Conservation (phyloP, 2,797 vertebrate species). For the Hoplostethus atlanticus region DNA sequence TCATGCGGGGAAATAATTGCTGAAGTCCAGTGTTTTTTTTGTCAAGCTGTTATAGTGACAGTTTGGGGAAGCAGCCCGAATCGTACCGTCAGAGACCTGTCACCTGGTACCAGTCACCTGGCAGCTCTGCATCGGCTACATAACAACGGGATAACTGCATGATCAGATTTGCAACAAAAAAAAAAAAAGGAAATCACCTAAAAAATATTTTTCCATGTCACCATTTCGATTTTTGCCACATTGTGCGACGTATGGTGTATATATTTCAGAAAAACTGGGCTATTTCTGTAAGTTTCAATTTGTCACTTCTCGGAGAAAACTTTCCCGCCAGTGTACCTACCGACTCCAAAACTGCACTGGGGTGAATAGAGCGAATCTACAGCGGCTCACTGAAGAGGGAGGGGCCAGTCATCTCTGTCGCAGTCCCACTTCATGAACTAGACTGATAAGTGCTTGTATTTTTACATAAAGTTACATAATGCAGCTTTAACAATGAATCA, state of each 20-base stretch:
- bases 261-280: no score
- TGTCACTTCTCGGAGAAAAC: no score
- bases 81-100: background rate
- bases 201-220: background rate
- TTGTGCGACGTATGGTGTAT: no score
- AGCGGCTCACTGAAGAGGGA: no score
- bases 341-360: no score
- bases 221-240: no score
- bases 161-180: background rate
- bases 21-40: slow-evolving; percentile 32
- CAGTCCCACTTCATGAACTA: no score
- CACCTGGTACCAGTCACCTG: background rate
- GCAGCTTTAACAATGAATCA: background rate
- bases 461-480: background rate
- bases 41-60: slow-evolving; percentile 20
- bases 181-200: background rate
- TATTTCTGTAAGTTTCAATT: no score
- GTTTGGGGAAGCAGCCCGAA: background rate
- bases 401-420: no score
- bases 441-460: no score
- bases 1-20: slow-evolving; percentile 49
- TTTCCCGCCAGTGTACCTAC: no score
- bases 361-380: no score
- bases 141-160: background rate
- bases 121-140: slow-evolving; percentile 5